These are phyloP conservation scores for Exephanes ischioxanthus DNA, from an alignment of 2,888 invertebrate genomes.

Conservation along the genomic window DNA sequence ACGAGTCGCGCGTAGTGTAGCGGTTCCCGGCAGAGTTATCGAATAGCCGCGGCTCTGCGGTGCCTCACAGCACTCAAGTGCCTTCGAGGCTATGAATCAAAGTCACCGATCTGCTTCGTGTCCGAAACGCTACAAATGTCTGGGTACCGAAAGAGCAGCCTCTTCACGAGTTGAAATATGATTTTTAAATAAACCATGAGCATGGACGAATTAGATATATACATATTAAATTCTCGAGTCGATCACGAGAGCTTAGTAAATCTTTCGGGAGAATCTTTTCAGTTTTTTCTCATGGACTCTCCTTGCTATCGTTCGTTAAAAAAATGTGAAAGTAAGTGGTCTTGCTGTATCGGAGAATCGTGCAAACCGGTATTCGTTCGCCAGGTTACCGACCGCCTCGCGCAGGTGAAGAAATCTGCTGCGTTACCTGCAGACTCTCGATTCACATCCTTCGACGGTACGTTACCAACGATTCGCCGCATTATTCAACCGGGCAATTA, in stretches of 20 bases:
- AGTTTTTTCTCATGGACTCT: slow-evolving; percentile 8
- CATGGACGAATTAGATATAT: slow-evolving; percentile 26
- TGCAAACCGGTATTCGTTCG: slow-evolving; percentile 34
- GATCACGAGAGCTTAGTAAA: slow-evolving; percentile 28
- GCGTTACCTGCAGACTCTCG: slow-evolving; percentile 41
- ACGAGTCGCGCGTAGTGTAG: slow-evolving; percentile 47
- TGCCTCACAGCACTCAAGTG: slow-evolving; percentile 50
- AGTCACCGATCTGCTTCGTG: slow-evolving; percentile 65
- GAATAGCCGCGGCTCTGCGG: slow-evolving; percentile 44
- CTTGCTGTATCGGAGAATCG: slow-evolving; percentile 22
- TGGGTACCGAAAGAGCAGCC: slow-evolving; percentile 23
- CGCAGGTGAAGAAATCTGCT: slow-evolving; percentile 64
- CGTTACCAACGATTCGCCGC: slow-evolving; percentile 63
- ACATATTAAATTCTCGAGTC: slow-evolving; percentile 7
- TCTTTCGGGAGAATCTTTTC: slow-evolving; percentile 12
- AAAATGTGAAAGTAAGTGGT: slow-evolving; percentile 34
- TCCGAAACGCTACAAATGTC: slow-evolving; percentile 50
- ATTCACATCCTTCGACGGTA: slow-evolving; percentile 69
- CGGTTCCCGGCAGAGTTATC: slow-evolving; percentile 20
- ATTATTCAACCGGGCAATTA: not conserved
- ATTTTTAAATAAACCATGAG: slow-evolving; percentile 45
- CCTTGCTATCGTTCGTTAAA: not conserved
- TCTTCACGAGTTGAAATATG: slow-evolving; percentile 32
- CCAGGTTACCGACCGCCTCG: slow-evolving; percentile 67
- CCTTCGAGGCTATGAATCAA: slow-evolving; percentile 64